Evolutionary conservation across 2,888 invertebrate genomes (phyloP), one percentile per base, ranked within the genome.

Genomic region (Torymus aiolomorphi): DNA sequence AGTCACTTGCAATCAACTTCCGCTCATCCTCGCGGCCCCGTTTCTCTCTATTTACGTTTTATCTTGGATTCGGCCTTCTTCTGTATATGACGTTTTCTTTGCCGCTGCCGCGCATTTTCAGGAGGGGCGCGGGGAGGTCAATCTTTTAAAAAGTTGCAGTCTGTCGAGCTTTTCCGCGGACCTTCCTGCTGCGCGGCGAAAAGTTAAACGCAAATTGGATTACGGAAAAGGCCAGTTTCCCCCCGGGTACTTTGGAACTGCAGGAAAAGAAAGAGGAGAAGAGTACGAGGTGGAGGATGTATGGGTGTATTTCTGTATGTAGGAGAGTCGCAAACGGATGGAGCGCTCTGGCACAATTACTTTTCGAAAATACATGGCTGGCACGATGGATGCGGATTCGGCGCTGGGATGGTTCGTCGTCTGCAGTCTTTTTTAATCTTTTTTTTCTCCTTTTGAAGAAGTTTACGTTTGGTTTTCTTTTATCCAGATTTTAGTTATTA

Each of bases 121-220:
- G 13, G 49, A 67, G 20, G 59, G 73, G 73, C 49, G 70, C 83
- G 80, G 65, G 1, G 76, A 82, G 88, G 88, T 88, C 88, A 88
- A 89, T 89, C 87, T 88, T 87, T 88, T 86, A 85, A 88, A 87
- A 89, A 88, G 87, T 88, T 89, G 83, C 66, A 16, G 59, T 24
- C 61, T 13, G 4, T 52, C 66, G 57, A 20, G 65, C 65, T 61
- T 16, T 67, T 42, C 61, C 51, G 8, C 8, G 42, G 8, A 42
- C 42, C 42, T 0, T 42, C 42, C 63, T 74, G 18, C 42, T 12
- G 42, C 70, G 56, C 73, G 63, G 81, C 83, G 78, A 82, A 83
- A 84, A 89, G 87, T 88, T 88, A 86, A 88, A 87, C 86, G 86
- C 87, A 89, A 89, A 89, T 89, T 88, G 88, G 87, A 89, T 89